These are phyloP conservation scores for Grammomys dolichurus DNA, from an alignment of 2,113 vertebrate species.

Conservation along the genomic window DNA sequence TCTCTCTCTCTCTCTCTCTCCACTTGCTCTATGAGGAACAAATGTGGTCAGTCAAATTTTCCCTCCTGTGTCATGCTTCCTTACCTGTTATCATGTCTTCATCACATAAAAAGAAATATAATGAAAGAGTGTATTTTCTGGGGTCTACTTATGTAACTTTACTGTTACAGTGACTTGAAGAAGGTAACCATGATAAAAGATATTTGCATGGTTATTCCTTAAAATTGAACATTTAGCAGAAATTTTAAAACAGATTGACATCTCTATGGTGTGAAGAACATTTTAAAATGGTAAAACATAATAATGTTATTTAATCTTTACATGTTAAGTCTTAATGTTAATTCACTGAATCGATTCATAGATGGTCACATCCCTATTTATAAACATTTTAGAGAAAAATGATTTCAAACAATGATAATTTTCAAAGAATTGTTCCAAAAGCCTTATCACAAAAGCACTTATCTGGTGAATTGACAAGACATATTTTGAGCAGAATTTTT, in stretches of 20 bases:
- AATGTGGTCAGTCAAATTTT: too few relatives aligned
- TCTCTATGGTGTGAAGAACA: neutral
- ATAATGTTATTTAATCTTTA: neutral
- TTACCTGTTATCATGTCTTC: neutral
- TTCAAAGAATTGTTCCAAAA: conserved; percentile 1
- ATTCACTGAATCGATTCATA: neutral
- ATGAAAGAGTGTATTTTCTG: neutral
- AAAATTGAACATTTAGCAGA: neutral
- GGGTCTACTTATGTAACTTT: neutral
- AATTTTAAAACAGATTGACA: neutral
- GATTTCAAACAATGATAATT: neutral
- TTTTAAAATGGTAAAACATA: neutral
- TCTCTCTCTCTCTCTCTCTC: neutral
- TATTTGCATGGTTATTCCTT: neutral
- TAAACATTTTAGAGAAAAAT: neutral
- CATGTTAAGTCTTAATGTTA: neutral
- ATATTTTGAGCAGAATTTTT: neutral
- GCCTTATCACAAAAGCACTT: neutral
- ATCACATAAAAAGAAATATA: neutral
- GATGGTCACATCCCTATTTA: neutral
- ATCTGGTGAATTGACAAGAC: neutral
- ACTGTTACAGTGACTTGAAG: neutral
- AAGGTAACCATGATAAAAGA: neutral
- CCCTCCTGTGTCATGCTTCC: too few relatives aligned
- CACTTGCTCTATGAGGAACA: too few relatives aligned